phyloP scores from a whole-genome alignment of 2,888 invertebrate genomes.

The Stomorhina lunata region DNA sequence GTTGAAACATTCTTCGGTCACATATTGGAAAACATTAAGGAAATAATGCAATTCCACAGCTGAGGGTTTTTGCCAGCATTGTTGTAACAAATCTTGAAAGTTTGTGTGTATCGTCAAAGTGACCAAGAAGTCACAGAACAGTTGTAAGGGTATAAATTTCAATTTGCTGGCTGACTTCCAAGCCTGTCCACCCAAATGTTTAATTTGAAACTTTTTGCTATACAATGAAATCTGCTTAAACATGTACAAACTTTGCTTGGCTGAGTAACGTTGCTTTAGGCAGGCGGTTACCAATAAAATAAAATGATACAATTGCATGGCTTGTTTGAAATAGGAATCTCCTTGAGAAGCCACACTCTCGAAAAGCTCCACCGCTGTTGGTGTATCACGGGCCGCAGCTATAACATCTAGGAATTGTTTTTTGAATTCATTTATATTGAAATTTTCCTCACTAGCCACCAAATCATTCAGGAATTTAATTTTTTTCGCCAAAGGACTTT shows the following conservation, averaged over 20 bases:
- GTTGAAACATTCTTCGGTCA: slow-evolving; percentile 67
- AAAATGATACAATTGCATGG: slow-evolving; percentile 72
- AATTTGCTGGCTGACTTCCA: slow-evolving; percentile 78
- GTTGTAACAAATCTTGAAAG: slow-evolving; percentile 64
- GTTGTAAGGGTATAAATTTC: slow-evolving; percentile 82
- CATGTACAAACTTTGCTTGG: slow-evolving; percentile 69
- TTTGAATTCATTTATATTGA: slow-evolving; percentile 70
- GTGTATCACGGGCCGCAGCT: slow-evolving; percentile 66
- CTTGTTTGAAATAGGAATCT: slow-evolving; percentile 65
- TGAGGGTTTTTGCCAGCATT: slow-evolving; percentile 71
- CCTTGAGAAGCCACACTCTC: slow-evolving; percentile 71
- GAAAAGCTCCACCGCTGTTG: slow-evolving; percentile 69
- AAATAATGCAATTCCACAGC: slow-evolving; percentile 65
- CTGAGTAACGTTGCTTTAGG: slow-evolving; percentile 67
- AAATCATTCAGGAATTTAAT: slow-evolving; percentile 70
- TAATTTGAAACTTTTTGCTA: slow-evolving; percentile 68
- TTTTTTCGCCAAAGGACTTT: slow-evolving; percentile 70
- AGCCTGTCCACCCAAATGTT: slow-evolving; percentile 47
- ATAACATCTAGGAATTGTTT: slow-evolving; percentile 72
- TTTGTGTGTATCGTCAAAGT: slow-evolving; percentile 81
- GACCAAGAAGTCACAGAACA: slow-evolving; percentile 82
- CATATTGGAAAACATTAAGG: slow-evolving; percentile 70
- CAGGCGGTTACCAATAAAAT: slow-evolving; percentile 72
- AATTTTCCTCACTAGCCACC: slow-evolving; percentile 44
- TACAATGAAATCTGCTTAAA: slow-evolving; percentile 68